phyloP scores from a whole-genome alignment of 2,797 vertebrate genomes.

The Tenualosa thibaudeaui region DNA sequence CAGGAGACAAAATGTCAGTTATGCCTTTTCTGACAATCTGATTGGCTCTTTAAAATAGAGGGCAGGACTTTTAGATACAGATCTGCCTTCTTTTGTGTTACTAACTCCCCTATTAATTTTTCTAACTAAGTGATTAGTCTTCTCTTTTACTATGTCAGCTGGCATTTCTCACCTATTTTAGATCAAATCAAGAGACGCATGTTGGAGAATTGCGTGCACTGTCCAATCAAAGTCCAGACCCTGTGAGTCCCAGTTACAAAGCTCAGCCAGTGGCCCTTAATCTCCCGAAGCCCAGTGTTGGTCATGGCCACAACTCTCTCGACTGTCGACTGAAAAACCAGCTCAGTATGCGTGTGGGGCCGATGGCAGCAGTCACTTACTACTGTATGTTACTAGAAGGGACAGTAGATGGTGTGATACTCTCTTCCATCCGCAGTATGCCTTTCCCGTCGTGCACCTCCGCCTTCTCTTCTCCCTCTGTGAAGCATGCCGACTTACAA shows the following conservation, averaged over 20 bases:
- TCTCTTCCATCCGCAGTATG: conserved; percentile 2
- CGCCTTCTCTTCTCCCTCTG: conserved; percentile 42
- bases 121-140: background rate
- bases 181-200: background rate
- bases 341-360: background rate
- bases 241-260: background rate
- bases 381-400: background rate
- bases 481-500: conserved; percentile 60
- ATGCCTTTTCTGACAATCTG: background rate
- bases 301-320: background rate
- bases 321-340: background rate
- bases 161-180: background rate
- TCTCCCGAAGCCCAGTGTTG: background rate
- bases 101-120: background rate
- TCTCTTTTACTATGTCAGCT: background rate
- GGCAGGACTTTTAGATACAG: background rate
- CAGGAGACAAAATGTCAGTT: background rate
- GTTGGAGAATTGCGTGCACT: too few relatives aligned
- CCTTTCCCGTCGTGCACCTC: background rate
- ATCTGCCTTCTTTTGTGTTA: background rate
- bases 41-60: background rate
- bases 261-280: background rate
- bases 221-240: background rate
- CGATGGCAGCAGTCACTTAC: background rate
- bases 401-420: conserved; percentile 14